Conservation (phyloP, 2,113 vertebrate species). For the Bostrychus sinensis region DNA sequence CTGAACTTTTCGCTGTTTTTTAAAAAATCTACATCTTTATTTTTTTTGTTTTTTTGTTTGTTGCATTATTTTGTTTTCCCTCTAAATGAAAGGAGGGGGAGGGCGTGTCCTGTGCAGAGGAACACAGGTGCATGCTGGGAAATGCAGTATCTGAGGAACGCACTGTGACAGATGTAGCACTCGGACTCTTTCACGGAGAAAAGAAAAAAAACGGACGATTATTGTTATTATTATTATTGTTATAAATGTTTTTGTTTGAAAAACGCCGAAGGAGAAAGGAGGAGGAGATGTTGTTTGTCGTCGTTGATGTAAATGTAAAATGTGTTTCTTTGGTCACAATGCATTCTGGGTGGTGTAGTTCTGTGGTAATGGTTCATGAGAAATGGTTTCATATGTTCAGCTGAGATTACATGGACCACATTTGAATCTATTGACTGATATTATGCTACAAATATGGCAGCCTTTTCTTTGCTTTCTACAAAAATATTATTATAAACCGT, state of each 20-base stretch:
- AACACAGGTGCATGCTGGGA: constrained; percentile 61
- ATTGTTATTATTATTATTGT: constrained; percentile 17
- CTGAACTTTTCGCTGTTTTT: constrained; percentile 63
- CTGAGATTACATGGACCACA: constrained; percentile 62
- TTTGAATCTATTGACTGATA: background rate
- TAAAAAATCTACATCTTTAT: background rate
- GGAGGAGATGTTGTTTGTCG: constrained; percentile 69
- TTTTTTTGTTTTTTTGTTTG: constrained; percentile 16
- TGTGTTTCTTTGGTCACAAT: constrained; percentile 72
- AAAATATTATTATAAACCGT: no score
- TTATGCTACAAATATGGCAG: background rate
- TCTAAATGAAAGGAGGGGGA: constrained; percentile 7
- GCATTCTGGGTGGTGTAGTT: constrained; percentile 79
- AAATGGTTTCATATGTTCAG: constrained; percentile 59
- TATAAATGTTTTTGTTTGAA: constrained; percentile 25
- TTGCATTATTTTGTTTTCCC: no score
- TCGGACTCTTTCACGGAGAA: constrained; percentile 18
- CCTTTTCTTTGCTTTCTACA: no score
- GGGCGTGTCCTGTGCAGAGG: constrained; percentile 40
- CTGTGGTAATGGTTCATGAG: constrained; percentile 46
- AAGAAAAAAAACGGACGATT: background rate
- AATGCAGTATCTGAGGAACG: constrained; percentile 56
- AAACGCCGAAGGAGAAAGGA: constrained; percentile 63
- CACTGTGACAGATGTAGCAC: constrained; percentile 46
- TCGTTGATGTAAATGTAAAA: constrained; percentile 52